Conservation (phyloP, 2,797 vertebrate genomes). For the Manis javanica region DNA sequence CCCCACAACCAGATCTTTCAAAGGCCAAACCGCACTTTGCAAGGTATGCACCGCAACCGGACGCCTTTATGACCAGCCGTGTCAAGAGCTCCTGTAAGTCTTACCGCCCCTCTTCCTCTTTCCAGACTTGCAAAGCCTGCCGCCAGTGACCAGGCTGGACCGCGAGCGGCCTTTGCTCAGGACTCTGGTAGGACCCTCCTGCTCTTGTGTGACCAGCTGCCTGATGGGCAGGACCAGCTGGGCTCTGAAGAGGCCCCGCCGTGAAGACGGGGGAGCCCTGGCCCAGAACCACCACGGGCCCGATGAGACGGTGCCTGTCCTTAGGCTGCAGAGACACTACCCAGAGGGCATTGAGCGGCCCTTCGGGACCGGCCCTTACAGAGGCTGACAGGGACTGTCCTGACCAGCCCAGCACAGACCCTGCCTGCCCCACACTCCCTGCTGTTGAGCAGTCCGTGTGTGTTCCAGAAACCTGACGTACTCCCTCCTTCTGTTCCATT, state of each 20-base stretch:
- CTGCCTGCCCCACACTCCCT: accelerated
- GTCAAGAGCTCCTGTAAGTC: accelerated
- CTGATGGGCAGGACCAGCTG: too few relatives aligned
- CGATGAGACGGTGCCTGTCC: not conserved
- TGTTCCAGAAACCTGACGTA: not conserved
- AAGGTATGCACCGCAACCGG: accelerated
- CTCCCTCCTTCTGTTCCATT: not conserved
- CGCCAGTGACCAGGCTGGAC: accelerated
- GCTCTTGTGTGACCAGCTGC: too few relatives aligned
- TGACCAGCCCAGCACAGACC: accelerated
- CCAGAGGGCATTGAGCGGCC: accelerated
- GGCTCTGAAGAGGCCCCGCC: too few relatives aligned
- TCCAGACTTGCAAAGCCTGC: not conserved
- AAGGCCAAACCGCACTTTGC: accelerated
- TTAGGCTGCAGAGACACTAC: accelerated
- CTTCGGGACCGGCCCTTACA: accelerated
- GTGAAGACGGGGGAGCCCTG: too few relatives aligned
- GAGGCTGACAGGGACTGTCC: accelerated
- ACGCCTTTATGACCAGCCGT: accelerated
- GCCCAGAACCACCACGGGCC: too few relatives aligned
- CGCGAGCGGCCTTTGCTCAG: accelerated
- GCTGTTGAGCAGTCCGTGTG: accelerated
- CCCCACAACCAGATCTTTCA: accelerated
- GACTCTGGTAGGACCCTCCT: accelerated
- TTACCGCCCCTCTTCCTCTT: accelerated